These are phyloP conservation scores for Catharus ustulatus DNA, from an alignment of 2,797 vertebrate genomes.

Conservation along the genomic window DNA sequence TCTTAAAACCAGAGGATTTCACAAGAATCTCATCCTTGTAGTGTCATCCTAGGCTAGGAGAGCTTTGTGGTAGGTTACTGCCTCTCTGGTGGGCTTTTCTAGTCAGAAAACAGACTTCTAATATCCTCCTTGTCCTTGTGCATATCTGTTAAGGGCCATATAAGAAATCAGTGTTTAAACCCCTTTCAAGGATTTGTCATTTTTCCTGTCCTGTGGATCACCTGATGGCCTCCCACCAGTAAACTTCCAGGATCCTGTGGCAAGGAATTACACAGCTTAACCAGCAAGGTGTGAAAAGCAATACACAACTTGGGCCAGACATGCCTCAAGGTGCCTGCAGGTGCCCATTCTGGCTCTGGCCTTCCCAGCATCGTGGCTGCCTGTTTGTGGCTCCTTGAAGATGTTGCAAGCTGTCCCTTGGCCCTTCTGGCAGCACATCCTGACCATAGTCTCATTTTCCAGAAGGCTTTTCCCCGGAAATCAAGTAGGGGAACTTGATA, in stretches of 20 bases:
- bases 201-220: neutral
- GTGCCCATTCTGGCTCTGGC: neutral
- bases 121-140: neutral
- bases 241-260: neutral
- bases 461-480: neutral
- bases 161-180: neutral
- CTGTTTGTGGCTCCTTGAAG: neutral
- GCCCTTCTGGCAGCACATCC: neutral
- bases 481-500: neutral
- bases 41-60: neutral
- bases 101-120: neutral
- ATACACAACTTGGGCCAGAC: neutral
- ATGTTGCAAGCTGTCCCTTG: neutral
- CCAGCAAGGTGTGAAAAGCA: neutral
- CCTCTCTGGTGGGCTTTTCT: neutral
- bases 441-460: neutral
- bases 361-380: accelerated
- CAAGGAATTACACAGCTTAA: neutral
- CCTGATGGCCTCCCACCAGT: neutral
- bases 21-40: neutral
- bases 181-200: neutral
- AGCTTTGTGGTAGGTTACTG: neutral
- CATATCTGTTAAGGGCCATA: accelerated
- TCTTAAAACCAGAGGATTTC: neutral
- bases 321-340: neutral